phyloP scores from a whole-genome alignment of 2,888 invertebrate species.

The Aelia acuminata region DNA sequence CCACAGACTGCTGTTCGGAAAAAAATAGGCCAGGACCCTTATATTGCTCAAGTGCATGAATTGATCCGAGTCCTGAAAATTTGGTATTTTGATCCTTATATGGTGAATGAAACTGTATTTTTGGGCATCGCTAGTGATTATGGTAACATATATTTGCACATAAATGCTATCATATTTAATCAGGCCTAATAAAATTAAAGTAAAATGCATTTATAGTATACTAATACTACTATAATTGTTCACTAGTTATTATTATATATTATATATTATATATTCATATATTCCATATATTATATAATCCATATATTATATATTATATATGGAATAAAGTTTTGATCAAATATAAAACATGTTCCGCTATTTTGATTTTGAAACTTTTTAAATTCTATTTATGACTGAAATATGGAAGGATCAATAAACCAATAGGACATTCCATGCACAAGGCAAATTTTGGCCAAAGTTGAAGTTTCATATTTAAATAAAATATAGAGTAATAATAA shows the following conservation, averaged over 20 bases:
- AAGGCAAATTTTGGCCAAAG: too few relatives aligned
- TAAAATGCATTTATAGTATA: background rate
- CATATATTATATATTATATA: too few relatives aligned
- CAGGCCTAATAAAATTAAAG: background rate
- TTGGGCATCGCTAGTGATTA: slow-evolving; percentile 49
- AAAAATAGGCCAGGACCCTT: slow-evolving; percentile 48
- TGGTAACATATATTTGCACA: background rate
- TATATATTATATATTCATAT: too few relatives aligned
- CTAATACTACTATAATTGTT: background rate
- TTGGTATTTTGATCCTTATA: slow-evolving; percentile 49
- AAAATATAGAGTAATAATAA: too few relatives aligned
- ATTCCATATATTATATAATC: too few relatives aligned
- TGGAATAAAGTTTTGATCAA: too few relatives aligned
- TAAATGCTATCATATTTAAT: background rate
- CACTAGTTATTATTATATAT: background rate
- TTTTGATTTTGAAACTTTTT: too few relatives aligned
- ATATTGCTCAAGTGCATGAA: slow-evolving; percentile 46
- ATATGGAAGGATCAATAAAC: too few relatives aligned
- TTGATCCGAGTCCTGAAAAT: slow-evolving; percentile 50
- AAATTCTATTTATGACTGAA: too few relatives aligned
- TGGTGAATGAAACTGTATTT: slow-evolving; percentile 20
- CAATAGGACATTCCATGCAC: too few relatives aligned
- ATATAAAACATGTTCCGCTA: too few relatives aligned
- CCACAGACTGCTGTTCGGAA: slow-evolving; percentile 19
- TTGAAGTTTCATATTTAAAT: too few relatives aligned